These are phyloP conservation scores for Numida meleagris DNA, from an alignment of 2,113 vertebrate species.

Conservation along the genomic window DNA sequence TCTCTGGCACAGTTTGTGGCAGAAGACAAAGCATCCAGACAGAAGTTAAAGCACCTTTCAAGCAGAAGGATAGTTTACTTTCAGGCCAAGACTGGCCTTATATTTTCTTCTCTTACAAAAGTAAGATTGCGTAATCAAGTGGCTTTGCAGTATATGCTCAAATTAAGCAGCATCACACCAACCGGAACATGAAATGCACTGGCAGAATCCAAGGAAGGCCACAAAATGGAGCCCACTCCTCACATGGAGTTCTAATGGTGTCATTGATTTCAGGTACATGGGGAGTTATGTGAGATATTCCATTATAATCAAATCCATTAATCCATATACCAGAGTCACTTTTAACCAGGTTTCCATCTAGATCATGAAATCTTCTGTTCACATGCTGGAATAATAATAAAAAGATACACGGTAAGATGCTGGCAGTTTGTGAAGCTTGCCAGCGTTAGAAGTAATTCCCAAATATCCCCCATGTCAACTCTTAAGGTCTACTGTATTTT, in stretches of 20 bases:
- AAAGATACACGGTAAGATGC: neutral
- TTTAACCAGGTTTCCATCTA: slow-evolving; percentile 86
- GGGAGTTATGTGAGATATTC: slow-evolving; percentile 89
- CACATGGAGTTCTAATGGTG: slow-evolving; percentile 83
- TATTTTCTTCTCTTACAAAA: neutral
- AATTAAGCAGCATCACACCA: slow-evolving; percentile 31
- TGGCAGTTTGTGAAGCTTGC: neutral
- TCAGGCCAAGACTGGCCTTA: neutral
- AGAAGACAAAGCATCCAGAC: neutral
- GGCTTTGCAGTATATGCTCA: neutral
- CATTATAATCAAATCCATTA: slow-evolving; percentile 94
- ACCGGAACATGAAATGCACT: slow-evolving; percentile 92
- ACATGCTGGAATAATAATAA: slow-evolving; percentile 80
- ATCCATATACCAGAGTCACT: slow-evolving; percentile 95
- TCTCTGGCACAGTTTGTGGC: neutral
- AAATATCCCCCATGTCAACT: fast-evolving
- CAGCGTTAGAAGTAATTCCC: neutral
- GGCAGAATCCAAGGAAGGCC: slow-evolving; percentile 96
- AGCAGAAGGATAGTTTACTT: neutral
- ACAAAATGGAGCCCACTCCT: slow-evolving; percentile 87
- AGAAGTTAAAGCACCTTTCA: neutral
- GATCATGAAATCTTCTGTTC: slow-evolving; percentile 86
- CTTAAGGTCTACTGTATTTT: neutral
- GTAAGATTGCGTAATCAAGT: fast-evolving
- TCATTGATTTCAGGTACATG: slow-evolving; percentile 92